Base-by-base conservation (phyloP, 2,888 invertebrate genomes). In the Urechis unicinctus region DNA sequence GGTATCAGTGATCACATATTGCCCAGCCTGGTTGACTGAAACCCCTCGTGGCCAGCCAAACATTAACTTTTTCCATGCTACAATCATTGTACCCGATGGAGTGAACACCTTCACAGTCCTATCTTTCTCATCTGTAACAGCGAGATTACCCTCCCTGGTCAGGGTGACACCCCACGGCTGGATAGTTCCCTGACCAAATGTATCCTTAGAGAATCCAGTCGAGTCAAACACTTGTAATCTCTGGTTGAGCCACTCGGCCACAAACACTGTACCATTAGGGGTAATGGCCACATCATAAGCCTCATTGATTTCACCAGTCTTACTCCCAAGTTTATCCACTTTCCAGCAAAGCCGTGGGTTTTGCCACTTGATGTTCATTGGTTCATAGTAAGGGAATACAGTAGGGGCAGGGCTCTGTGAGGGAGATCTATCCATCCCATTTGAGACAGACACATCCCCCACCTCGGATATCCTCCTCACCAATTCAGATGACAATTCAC, bases 1-100 rank as follows among this genome's bases (percentile, higher is more conserved):
- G 57, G 78, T 75, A 64, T 81, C 81, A 1, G 78, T 77, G 2
- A 80, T 79, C 21, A 80, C 72, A 47, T 79, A 72, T 26, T 60
- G 57, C 41, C 75, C 73, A 1, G 74, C 71, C 17, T 59, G 53
- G 55, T 76, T 72, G 25, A 68, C 60, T 17, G 62, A 62, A 17
- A 72, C 56, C 1, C 72, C 72, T 44, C 66, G 63, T 1, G 72
- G 71, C 47, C 64, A 61, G 31, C 64, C 60, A 31, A 69, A 70
- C 50, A 60, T 59, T 4, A 58, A 56, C 24, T 62, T 55, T 46
- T 68, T 68, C 59, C 70, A 68, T 0, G 63, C 60, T 22, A 53
- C 50, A 17, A 65, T 25, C 22, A 65, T 46, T 9, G 61, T 57
- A 1, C 68, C 68, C 13, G 59, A 51, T 6, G 52, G 52, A 26